These are phyloP conservation scores for Paradoxurus hermaphroditus DNA, from an alignment of 2,113 vertebrate genomes.

Conservation along the genomic window DNA sequence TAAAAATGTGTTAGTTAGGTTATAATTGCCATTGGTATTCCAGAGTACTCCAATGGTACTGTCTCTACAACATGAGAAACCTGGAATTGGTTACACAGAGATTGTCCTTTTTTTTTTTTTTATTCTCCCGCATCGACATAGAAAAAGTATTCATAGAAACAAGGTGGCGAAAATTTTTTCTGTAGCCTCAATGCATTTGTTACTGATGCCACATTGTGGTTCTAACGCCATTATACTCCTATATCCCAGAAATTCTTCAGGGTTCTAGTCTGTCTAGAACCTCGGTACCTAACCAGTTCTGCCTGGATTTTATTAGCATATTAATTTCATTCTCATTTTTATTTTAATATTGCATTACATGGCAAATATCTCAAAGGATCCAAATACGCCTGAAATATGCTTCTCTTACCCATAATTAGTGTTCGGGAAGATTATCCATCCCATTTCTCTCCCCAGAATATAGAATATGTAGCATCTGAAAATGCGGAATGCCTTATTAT, in stretches of 20 bases:
- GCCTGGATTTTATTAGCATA: neutral
- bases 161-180: neutral
- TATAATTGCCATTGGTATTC: neutral
- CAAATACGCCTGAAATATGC: neutral
- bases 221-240: neutral
- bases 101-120: neutral
- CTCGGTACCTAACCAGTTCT: neutral
- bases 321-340: neutral
- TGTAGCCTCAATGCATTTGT: neutral
- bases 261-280: neutral
- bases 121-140: neutral
- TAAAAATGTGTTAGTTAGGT: neutral
- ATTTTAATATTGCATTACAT: neutral
- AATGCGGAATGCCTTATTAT: neutral
- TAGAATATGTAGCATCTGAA: neutral
- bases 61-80: neutral
- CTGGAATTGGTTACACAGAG: neutral
- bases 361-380: neutral
- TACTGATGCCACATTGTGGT: neutral
- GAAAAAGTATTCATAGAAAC: neutral
- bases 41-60: neutral
- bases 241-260: neutral
- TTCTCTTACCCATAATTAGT: neutral
- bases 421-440: neutral
- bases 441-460: neutral